Conservation (phyloP, 2,797 vertebrate genomes). For the Morelia viridis region DNA sequence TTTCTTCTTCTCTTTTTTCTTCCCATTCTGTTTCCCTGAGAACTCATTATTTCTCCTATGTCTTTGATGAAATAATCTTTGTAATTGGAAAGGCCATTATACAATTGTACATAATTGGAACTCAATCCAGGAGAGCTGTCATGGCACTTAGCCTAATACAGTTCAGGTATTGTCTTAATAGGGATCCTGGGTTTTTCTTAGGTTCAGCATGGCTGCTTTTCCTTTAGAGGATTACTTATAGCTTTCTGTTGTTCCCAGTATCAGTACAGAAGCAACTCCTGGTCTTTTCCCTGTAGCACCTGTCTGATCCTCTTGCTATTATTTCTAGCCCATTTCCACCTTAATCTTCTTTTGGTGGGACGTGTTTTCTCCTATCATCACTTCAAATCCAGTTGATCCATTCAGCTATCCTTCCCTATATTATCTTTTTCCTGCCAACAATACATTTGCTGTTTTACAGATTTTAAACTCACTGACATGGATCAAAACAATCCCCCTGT, state of each 20-base stretch:
- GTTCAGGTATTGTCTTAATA: neutral
- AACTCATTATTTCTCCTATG: slow-evolving; percentile 3
- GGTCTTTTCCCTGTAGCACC: neutral
- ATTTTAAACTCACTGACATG: neutral
- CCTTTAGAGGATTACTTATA: neutral
- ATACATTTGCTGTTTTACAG: neutral
- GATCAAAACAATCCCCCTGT: neutral
- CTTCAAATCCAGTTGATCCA: neutral
- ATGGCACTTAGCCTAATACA: neutral
- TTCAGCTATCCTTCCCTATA: neutral
- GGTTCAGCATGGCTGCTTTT: neutral
- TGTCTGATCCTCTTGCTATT: neutral
- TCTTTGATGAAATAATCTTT: slow-evolving; percentile 2
- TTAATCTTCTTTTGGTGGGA: neutral
- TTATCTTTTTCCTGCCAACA: neutral
- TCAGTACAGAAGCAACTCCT: neutral
- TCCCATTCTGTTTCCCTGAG: neutral
- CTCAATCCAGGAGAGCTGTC: neutral
- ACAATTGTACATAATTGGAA: slow-evolving; percentile 6
- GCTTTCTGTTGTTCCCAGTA: neutral
- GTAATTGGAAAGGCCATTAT: neutral
- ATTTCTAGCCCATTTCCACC: neutral
- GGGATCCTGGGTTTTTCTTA: neutral
- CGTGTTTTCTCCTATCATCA: neutral
- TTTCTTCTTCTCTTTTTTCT: neutral